Conservation (phyloP, 2,113 vertebrate species). For the Erythrolamprus reginae region DNA sequence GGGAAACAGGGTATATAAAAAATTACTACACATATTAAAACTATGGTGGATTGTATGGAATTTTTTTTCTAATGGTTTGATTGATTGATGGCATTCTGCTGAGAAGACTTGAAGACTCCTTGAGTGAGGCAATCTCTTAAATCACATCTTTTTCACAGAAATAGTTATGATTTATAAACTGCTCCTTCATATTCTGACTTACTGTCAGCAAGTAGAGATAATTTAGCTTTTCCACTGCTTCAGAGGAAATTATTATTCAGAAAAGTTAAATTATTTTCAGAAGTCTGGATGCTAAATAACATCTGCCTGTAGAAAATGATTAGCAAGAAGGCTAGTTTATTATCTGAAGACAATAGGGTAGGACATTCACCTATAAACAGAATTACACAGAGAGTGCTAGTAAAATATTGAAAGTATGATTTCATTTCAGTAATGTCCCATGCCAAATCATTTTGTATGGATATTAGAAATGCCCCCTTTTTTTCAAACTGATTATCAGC, state of each 20-base stretch:
- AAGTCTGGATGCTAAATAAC: not conserved
- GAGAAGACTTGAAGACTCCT: not conserved
- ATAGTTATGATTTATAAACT: conserved; percentile 1
- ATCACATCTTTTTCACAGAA: not conserved
- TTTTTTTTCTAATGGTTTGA: not conserved
- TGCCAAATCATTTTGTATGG: conserved; percentile 31
- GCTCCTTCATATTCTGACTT: conserved; percentile 7
- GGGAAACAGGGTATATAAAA: not conserved
- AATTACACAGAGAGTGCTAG: conserved; percentile 42
- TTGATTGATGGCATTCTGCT: not conserved
- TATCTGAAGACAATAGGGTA: conserved; percentile 23
- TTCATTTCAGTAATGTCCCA: conserved; percentile 13
- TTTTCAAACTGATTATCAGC: conserved; percentile 23
- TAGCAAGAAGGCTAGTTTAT: not conserved
- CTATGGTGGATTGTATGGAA: no score
- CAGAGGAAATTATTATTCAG: not conserved
- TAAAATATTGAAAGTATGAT: conserved; percentile 57
- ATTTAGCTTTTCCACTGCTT: not conserved
- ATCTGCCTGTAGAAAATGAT: conserved; percentile 19
- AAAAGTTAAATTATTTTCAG: not conserved
- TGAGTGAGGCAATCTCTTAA: not conserved
- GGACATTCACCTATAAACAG: conserved; percentile 18
- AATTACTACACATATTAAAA: not conserved
- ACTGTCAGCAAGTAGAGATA: conserved; percentile 17
- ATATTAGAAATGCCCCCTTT: conserved; percentile 30